Evolutionary conservation across 2,888 invertebrate species (phyloP).

Genomic region (Hypomecis atomaria): DNA sequence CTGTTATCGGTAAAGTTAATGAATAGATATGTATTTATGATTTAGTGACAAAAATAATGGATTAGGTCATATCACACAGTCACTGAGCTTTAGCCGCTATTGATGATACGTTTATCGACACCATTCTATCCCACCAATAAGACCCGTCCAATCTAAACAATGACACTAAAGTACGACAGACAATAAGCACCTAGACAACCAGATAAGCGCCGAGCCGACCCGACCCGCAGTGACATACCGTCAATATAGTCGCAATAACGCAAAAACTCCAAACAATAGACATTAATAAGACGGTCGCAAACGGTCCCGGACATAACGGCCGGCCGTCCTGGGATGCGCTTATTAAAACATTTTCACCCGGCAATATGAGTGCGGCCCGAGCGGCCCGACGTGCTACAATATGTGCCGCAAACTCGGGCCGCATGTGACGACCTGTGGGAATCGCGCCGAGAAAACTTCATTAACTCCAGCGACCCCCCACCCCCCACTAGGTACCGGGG

Average conservation of each 20-base stretch:
- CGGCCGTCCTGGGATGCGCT: constrained; percentile 76
- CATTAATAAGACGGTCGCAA: constrained; percentile 78
- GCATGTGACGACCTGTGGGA: constrained; percentile 85
- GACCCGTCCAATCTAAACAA: neutral
- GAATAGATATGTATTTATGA: no score
- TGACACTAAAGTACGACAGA: neutral
- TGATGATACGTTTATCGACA: no score
- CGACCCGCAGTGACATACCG: constrained; percentile 43
- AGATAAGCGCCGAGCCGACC: constrained; percentile 3
- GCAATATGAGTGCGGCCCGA: constrained; percentile 70
- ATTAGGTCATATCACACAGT: no score
- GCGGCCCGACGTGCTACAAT: constrained; percentile 77
- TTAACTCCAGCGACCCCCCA: constrained; percentile 79
- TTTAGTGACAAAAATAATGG: no score
- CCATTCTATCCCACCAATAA: no score
- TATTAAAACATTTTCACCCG: constrained; percentile 83
- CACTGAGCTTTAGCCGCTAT: no score
- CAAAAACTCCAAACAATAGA: constrained; percentile 82
- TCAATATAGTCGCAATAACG: constrained; percentile 74
- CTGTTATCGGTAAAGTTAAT: no score
- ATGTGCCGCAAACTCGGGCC: constrained; percentile 80
- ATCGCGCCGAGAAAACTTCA: constrained; percentile 84
- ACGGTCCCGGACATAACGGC: constrained; percentile 64
- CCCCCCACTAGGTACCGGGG: constrained; percentile 49
- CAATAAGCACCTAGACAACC: neutral